Evolutionary conservation across 2,113 vertebrate genomes (phyloP), one percentile per base, ranked within the genome.

Genomic region (Todiramphus chloris): DNA sequence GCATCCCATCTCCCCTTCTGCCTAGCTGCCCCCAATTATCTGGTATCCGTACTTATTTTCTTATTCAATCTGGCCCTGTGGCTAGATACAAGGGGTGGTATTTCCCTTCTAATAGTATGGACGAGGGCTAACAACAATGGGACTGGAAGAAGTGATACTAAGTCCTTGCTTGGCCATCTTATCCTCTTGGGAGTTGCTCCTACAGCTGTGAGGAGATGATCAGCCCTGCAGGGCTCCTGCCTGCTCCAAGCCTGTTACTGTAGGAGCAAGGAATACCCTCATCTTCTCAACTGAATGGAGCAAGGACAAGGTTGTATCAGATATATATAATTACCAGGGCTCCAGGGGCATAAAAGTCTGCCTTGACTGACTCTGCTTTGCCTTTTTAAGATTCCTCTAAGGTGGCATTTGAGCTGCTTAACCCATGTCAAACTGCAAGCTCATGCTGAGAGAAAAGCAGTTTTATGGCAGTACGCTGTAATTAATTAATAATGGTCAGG

Each of bases 31-130:
- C 72, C 56, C 55, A 73, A 90, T 63, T 35, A 78, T 51, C 59
- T 37, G 43, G 83, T 95, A 95, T 92, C 95, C 96, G 60, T 75
- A 62, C 83, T 84, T 91, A 93, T 95, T 96, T 73, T 79, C 93
- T 96, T 96, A 90, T 83, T 85, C 75, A 79, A 23, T 63, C 88
- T 84, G 83, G 46, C 59, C 79, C 50, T 39, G 41, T 75, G 56
- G 60, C 82, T 91, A 88, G 64, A 43, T 83, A 39, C 30, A 41
- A 85, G n/a, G 46, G 12, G 33, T 48, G 16, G n/a, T 76, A 44
- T 43, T 68, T 94, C 35, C 69, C 25, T 76, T 39, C 14, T 59
- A 58, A 9, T 13, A 63, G n/a, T 43, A 14, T 56, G 56, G 66
- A 77, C 87, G 83, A 90, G 46, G 11, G 25, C 19, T 73, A 78